Evolutionary conservation across 2,113 vertebrate genomes (phyloP).

Genomic region (Meriones unguiculatus): DNA sequence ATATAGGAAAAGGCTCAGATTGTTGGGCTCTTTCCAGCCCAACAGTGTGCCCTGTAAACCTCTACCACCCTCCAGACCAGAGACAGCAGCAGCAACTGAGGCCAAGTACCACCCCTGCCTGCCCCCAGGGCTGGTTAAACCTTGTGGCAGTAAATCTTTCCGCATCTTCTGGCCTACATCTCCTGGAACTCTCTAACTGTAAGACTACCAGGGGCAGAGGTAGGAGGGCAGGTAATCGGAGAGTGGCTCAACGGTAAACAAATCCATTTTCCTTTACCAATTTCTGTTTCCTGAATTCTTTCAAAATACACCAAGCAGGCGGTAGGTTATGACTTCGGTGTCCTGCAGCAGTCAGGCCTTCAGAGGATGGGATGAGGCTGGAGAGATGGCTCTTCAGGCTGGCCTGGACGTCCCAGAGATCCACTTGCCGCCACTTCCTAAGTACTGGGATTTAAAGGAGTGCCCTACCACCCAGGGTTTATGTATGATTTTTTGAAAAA

Average conservation of each 20-base stretch:
- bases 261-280: not conserved
- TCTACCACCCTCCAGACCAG: not conserved
- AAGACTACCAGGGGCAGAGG: not conserved
- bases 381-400: not conserved
- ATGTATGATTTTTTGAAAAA: not conserved
- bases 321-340: not conserved
- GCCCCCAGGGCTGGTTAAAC: not conserved
- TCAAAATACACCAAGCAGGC: not conserved
- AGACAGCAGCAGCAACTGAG: not conserved
- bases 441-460: not conserved
- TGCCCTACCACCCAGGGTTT: not conserved
- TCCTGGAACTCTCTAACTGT: not conserved
- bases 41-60: not conserved
- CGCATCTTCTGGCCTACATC: not conserved
- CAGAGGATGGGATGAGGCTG: not conserved
- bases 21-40: not conserved
- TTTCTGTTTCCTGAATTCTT: not conserved
- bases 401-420: not conserved
- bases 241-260: not conserved
- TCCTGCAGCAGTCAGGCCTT: not conserved
- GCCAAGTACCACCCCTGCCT: not conserved
- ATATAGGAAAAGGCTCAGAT: not conserved
- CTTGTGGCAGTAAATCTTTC: not conserved
- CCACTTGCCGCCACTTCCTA: not conserved
- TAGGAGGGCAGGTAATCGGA: not conserved